phyloP scores from a whole-genome alignment of 2,888 invertebrate species.

The Myathropa florea region DNA sequence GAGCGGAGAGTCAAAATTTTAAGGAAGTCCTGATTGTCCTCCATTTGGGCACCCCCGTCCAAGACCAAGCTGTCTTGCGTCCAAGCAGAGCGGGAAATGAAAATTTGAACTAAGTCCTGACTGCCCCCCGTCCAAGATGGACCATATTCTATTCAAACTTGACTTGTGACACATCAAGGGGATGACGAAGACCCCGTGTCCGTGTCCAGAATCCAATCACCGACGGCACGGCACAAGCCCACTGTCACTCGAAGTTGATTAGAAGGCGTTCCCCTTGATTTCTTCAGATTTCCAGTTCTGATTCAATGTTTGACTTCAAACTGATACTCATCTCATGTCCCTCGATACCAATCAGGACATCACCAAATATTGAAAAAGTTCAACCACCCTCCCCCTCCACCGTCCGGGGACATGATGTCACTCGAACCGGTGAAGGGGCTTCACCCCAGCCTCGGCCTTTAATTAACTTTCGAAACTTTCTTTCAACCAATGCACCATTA shows the following conservation, averaged over 20 bases:
- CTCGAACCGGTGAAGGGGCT: too few species aligned
- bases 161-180: background rate
- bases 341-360: slow-evolving; percentile 28
- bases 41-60: too few species aligned
- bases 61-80: too few species aligned
- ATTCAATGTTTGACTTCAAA: slow-evolving; percentile 39
- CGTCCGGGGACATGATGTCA: slow-evolving; percentile 36
- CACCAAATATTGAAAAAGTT: slow-evolving; percentile 64
- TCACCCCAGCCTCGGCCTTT: slow-evolving; percentile 31
- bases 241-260: background rate
- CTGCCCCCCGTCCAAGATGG: too few species aligned
- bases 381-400: background rate
- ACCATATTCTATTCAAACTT: too few species aligned
- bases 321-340: background rate
- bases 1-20: too few species aligned
- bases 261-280: background rate
- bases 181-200: background rate
- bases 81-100: too few species aligned
- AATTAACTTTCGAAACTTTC: slow-evolving; percentile 65
- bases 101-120: too few species aligned
- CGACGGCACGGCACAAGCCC: background rate
- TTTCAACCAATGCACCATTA: slow-evolving; percentile 30
- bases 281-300: background rate
- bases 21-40: too few species aligned
- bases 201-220: slow-evolving; percentile 3